phyloP scores from a whole-genome alignment of 1,140 invertebrate genomes.

The Trinorchestia longiramus region DNA sequence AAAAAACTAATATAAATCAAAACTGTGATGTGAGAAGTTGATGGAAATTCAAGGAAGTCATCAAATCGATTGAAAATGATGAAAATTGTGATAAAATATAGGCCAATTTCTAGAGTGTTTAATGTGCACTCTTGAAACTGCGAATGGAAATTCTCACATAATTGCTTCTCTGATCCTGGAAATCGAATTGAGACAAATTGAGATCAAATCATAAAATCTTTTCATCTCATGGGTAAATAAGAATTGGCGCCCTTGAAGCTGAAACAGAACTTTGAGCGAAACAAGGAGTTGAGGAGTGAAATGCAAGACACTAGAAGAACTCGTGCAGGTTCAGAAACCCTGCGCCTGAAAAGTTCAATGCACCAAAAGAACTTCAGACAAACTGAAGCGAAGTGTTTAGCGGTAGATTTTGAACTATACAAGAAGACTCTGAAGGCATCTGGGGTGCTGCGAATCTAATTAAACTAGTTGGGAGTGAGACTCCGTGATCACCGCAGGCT shows the following conservation, averaged over 20 bases:
- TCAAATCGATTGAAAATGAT: neutral
- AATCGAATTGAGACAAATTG: neutral
- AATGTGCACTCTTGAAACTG: neutral
- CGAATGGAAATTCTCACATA: neutral
- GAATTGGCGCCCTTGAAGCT: neutral
- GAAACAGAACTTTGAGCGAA: neutral
- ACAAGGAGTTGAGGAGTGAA: neutral
- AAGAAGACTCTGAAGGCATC: no score
- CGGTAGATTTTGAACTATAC: neutral
- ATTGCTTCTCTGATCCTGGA: neutral
- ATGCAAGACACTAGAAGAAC: neutral
- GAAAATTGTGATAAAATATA: neutral
- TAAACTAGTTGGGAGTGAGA: neutral
- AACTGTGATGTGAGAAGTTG: neutral
- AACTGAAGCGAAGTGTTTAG: neutral
- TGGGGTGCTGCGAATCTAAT: neutral
- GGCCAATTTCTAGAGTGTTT: neutral
- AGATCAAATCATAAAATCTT: neutral
- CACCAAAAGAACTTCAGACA: neutral
- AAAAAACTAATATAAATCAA: neutral
- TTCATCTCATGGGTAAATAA: neutral
- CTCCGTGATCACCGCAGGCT: constrained; percentile 24
- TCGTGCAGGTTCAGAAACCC: neutral
- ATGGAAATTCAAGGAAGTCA: neutral
- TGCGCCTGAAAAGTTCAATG: neutral